Conservation (phyloP, 2,113 vertebrate genomes). For the Leptobrachium leishanense region DNA sequence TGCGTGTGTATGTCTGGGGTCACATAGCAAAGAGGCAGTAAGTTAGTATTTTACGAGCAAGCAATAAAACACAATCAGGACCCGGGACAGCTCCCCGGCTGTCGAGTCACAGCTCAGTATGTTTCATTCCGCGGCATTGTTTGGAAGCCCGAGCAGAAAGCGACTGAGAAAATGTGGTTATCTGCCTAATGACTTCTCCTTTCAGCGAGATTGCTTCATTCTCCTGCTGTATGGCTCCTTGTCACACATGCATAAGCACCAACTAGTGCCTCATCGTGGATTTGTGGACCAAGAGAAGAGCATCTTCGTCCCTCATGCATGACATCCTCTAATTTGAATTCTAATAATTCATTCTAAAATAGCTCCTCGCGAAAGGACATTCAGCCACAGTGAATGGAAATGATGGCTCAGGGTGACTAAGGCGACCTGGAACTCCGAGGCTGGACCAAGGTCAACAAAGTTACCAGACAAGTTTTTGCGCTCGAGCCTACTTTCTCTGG, state of each 20-base stretch:
- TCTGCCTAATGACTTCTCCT: slow-evolving; percentile 33
- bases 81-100: not conserved
- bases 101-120: slow-evolving; percentile 12
- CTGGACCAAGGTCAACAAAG: slow-evolving; percentile 17
- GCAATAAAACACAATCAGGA: slow-evolving; percentile 37
- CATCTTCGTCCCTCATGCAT: slow-evolving; percentile 19
- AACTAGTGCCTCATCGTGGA: not conserved
- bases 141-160: not conserved
- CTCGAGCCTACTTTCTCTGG: slow-evolving; percentile 2
- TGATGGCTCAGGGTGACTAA: not conserved
- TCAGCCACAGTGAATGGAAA: slow-evolving; percentile 7
- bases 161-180: slow-evolving; percentile 30
- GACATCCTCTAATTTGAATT: slow-evolving; percentile 40
- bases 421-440: not conserved
- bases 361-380: not conserved
- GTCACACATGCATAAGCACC: slow-evolving; percentile 29
- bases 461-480: not conserved
- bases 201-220: not conserved
- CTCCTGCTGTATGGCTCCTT: not conserved
- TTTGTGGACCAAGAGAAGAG: not conserved
- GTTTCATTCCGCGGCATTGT: slow-evolving; percentile 12
- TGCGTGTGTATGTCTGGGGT: slow-evolving; percentile 1
- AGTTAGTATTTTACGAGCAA: slow-evolving; percentile 30
- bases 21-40: not conserved
- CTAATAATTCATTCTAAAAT: slow-evolving; percentile 31